phyloP scores from a whole-genome alignment of 1,140 invertebrate genomes.

The Magallana angulata region DNA sequence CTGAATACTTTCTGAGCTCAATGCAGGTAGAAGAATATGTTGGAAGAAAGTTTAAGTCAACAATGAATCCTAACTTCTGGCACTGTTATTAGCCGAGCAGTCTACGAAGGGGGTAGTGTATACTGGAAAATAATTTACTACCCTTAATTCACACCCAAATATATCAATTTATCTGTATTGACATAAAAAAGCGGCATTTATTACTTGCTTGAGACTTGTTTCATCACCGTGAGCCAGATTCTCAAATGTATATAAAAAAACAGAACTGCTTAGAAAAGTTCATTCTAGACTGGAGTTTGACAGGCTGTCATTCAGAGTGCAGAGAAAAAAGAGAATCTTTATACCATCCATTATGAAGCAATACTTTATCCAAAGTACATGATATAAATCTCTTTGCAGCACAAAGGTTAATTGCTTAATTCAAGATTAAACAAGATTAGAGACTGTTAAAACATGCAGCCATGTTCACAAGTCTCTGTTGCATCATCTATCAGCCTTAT shows the following conservation, averaged over 20 bases:
- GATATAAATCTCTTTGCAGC: background rate
- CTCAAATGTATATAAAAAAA: slow-evolving; percentile 3
- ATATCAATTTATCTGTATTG: slow-evolving; percentile 34
- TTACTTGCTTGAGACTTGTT: background rate
- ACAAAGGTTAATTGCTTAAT: slow-evolving; percentile 27
- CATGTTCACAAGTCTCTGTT: slow-evolving; percentile 17
- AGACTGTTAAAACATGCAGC: background rate
- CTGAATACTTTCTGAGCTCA: background rate
- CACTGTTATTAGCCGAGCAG: slow-evolving; percentile 9
- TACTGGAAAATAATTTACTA: slow-evolving; percentile 38
- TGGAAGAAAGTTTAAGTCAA: slow-evolving; percentile 27
- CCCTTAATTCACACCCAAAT: slow-evolving; percentile 32
- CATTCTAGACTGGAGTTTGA: background rate
- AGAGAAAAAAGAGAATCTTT: background rate
- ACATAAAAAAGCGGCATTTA: slow-evolving; percentile 22
- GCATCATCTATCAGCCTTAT: slow-evolving; percentile 27
- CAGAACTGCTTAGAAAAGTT: background rate
- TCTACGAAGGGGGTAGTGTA: slow-evolving; percentile 8
- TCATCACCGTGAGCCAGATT: background rate
- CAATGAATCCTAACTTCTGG: slow-evolving; percentile 25
- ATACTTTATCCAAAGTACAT: background rate
- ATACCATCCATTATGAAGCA: background rate
- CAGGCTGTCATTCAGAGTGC: background rate
- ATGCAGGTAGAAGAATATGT: slow-evolving; percentile 15
- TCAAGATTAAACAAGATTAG: slow-evolving; percentile 34